Evolutionary conservation across 2,888 invertebrate genomes (phyloP).

Genomic region (Rutpela maculata): DNA sequence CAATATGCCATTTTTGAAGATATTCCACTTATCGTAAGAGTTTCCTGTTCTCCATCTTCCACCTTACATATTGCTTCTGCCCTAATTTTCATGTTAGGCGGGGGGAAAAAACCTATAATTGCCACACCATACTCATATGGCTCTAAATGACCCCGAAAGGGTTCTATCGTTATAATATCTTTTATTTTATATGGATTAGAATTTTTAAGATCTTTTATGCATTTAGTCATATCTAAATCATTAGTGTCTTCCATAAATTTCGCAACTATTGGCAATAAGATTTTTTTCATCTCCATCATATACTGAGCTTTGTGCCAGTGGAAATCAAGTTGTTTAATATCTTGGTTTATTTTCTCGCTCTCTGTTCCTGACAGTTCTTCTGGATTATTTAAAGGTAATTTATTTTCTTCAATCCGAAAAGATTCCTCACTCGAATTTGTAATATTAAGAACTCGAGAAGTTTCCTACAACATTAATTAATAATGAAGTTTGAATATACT

Average conservation of each 20-base stretch:
- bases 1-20: slow-evolving; percentile 76
- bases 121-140: slow-evolving; percentile 75
- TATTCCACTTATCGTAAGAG: slow-evolving; percentile 74
- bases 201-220: not conserved
- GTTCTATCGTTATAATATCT: slow-evolving; percentile 68
- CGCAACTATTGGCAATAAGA: slow-evolving; percentile 14
- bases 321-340: not conserved
- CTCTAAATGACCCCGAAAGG: slow-evolving; percentile 75
- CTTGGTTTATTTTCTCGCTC: not conserved
- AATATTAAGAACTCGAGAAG: not conserved
- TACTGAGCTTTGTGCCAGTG: not conserved
- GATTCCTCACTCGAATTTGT: not conserved
- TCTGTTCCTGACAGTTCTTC: not conserved
- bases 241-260: slow-evolving; percentile 5
- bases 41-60: slow-evolving; percentile 77
- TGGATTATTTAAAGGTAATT: not conserved
- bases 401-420: not conserved
- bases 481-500: too few species aligned
- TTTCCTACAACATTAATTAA: not conserved
- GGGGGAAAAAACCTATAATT: slow-evolving; percentile 75
- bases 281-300: slow-evolving; percentile 16
- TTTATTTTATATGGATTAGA: slow-evolving; percentile 6
- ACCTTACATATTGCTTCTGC: slow-evolving; percentile 76
- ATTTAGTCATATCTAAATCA: slow-evolving; percentile 23
- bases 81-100: slow-evolving; percentile 72